These are phyloP conservation scores for Fregata magnificens DNA, from an alignment of 2,113 vertebrate species.

Conservation along the genomic window DNA sequence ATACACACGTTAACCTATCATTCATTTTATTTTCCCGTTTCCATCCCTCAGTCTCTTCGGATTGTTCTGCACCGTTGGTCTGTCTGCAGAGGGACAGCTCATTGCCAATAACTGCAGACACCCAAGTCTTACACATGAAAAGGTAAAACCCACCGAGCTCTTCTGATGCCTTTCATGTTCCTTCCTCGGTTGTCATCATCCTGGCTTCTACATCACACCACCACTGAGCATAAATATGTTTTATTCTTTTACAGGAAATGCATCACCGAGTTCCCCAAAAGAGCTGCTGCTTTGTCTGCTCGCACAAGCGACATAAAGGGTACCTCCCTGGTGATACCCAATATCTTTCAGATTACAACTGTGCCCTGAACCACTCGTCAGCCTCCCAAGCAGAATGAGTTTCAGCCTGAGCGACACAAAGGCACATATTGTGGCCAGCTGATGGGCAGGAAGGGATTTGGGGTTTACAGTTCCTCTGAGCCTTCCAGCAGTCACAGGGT, in stretches of 20 bases:
- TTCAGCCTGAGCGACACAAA: background rate
- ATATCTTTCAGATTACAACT: background rate
- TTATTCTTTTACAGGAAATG: background rate
- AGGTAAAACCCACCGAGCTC: background rate
- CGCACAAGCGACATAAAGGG: fast-evolving
- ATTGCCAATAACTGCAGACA: background rate
- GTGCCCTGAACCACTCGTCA: background rate
- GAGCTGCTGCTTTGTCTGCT: background rate
- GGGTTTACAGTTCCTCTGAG: background rate
- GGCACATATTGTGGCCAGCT: background rate
- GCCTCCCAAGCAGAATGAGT: background rate
- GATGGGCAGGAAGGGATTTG: background rate
- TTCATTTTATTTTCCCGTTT: background rate
- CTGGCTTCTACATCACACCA: background rate
- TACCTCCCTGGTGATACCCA: background rate
- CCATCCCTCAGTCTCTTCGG: background rate
- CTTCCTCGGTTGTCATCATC: background rate
- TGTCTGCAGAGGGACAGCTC: background rate
- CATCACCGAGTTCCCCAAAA: background rate
- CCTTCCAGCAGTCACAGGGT: background rate
- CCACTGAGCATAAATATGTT: background rate
- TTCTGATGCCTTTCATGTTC: background rate
- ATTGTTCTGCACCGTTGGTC: background rate
- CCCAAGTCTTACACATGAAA: background rate
- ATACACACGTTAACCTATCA: background rate